A percentile compares a stretch with the other conserved stretches of the same genome.
Conservation (phyloP, 2,113 vertebrate genomes). For the Craseonycteris thonglongyai region DNA sequence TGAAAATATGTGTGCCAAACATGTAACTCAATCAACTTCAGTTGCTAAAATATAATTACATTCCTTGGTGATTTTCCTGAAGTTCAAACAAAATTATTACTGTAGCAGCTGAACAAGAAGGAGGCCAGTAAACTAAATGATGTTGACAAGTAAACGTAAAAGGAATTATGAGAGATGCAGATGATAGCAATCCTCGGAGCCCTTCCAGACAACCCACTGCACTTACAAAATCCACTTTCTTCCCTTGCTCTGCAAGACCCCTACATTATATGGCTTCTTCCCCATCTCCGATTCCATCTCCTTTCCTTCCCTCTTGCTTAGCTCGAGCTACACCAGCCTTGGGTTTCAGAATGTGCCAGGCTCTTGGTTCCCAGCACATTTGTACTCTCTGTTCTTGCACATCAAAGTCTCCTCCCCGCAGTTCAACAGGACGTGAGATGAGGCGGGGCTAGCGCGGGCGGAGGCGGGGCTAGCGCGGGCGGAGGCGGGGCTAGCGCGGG, state of each 20-base stretch:
- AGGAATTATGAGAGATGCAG: background rate
- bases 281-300: background rate
- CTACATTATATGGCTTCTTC: background rate
- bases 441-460: rapidly evolving
- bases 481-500: background rate
- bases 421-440: rapidly evolving
- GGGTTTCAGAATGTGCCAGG: background rate
- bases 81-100: background rate
- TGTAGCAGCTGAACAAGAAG: background rate
- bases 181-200: background rate
- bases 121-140: background rate
- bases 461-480: background rate
- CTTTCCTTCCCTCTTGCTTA: background rate
- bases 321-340: background rate
- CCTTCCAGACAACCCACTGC: background rate
- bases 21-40: background rate
- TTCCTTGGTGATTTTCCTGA: background rate
- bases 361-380: background rate
- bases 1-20: background rate
- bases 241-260: background rate
- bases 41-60: background rate
- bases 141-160: background rate
- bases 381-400: background rate
- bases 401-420: background rate
- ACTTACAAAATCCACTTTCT: background rate